Evolutionary conservation across 2,888 invertebrate species (phyloP), one percentile per base, ranked within the genome.

Genomic region (Luperina testacea): DNA sequence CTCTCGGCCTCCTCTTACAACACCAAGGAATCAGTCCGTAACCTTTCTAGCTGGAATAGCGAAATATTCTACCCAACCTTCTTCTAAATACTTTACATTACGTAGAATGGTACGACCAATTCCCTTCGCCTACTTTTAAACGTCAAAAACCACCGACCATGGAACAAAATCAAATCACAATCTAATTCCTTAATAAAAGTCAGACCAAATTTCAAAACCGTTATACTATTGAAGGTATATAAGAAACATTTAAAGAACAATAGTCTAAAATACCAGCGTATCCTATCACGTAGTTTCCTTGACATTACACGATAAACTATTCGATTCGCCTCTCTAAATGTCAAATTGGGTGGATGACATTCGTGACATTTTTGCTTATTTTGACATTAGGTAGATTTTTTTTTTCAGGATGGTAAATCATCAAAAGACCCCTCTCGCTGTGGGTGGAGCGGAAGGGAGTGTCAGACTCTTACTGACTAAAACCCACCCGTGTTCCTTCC

Each of bases 261-360:
- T 87, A 67, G 57, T 77, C 15, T 48, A 38, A 88, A 91, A 91
- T 91, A 87, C 82, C 90, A 89, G 68, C 45, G 79, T 90, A 91
- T 91, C 92, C 94, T 93, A 93, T 93, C 94, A 94, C 94, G 92
- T 77, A 76, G 38, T 90, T 82, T 81, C 94, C 94, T 94, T 94
- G 94, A 93, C 94, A 93, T 94, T 94, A 93, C 90, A 91, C 91
- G 91, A 88, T 81, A 68, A 71, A 83, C 53, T 64, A 75, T 75
- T 72, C 82, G 74, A 88, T 86, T 81, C 83, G 80, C 84, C 77
- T 64, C 72, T 69, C 73, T 76, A 79, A 79, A 87, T 83, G 86
- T 80, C 74, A 75, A 38, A 68, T 77, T 75, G 69, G 63, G 48
- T 67, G 64, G 75, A 57, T 86, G 84, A 86, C 83, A 80, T 83